Evolutionary conservation across 1,140 invertebrate genomes (phyloP).

Genomic region (Hylyphantes graminicola): DNA sequence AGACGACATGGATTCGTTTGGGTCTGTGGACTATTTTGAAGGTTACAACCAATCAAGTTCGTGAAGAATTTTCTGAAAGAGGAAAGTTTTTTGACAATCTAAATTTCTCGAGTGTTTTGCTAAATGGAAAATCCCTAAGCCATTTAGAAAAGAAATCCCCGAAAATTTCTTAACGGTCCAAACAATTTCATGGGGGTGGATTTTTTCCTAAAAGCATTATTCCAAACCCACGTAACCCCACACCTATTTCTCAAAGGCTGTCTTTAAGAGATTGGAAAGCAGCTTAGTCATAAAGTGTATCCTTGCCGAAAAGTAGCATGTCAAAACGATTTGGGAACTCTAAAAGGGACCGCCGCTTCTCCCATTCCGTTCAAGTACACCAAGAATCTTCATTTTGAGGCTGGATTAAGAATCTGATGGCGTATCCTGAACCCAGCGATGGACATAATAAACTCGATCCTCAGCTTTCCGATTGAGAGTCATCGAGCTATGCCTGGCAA

Average conservation of each 20-base stretch:
- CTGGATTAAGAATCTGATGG: conserved; percentile 57
- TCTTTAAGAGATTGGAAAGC: conserved; percentile 5
- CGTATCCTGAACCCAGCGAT: conserved; percentile 32
- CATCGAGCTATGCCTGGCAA: conserved; percentile 17
- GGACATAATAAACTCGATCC: conserved; percentile 44
- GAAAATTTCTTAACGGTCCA: no score
- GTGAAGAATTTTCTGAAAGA: no score
- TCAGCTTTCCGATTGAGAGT: conserved; percentile 34
- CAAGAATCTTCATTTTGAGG: conserved; percentile 57
- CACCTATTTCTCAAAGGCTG: conserved; percentile 1
- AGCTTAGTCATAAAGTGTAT: conserved; percentile 46
- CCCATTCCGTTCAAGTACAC: conserved; percentile 48
- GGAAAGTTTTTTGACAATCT: no score
- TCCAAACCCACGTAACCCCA: conserved; percentile 17
- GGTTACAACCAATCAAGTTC: no score
- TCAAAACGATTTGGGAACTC: conserved; percentile 57
- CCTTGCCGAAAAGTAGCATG: conserved; percentile 41
- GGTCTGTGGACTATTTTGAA: no score
- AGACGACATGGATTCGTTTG: no score
- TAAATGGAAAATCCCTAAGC: no score
- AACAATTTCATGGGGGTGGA: no score
- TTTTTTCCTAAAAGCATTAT: background rate
- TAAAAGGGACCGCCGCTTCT: conserved; percentile 21
- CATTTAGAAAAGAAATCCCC: no score
- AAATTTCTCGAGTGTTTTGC: no score